phyloP scores from a whole-genome alignment of 1,140 invertebrate species.

The Laupala kohalensis region DNA sequence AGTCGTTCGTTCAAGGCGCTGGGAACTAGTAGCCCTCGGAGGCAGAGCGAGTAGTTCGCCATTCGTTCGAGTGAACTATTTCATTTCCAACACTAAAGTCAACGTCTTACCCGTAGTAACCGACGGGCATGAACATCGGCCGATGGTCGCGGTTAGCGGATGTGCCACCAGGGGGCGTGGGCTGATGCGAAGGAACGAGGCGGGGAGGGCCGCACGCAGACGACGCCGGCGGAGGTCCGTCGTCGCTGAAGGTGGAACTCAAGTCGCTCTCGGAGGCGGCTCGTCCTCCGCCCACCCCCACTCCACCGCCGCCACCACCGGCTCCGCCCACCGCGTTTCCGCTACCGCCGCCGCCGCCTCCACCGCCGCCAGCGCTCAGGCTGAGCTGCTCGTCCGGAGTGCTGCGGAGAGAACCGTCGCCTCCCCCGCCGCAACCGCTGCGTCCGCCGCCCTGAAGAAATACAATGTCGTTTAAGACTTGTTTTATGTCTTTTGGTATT shows the following conservation, averaged over 20 bases:
- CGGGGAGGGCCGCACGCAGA: too few species aligned
- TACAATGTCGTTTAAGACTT: too few species aligned
- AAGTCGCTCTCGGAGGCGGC: conserved; percentile 24
- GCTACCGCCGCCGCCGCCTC: conserved; percentile 2
- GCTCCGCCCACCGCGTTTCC: background rate
- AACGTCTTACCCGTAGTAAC: conserved; percentile 1
- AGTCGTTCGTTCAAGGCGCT: too few species aligned
- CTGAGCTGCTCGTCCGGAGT: conserved; percentile 19
- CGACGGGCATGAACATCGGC: background rate
- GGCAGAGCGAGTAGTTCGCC: too few species aligned
- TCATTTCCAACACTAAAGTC: conserved; percentile 11
- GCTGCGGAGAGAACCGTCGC: conserved; percentile 20
- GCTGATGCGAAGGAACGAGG: background rate
- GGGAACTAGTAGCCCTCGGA: too few species aligned
- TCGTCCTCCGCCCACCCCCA: conserved; percentile 1
- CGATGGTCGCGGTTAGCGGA: background rate
- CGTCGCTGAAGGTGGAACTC: conserved; percentile 38
- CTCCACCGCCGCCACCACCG: conserved; percentile 12
- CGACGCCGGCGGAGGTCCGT: conserved; percentile 20
- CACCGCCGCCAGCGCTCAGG: conserved; percentile 1
- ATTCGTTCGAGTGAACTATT: too few species aligned
- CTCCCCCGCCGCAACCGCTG: too few species aligned
- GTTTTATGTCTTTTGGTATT: too few species aligned
- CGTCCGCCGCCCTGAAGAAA: too few species aligned
- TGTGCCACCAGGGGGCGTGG: background rate